Percentiles rank a stretch among this genome's conserved stretches.
These are phyloP conservation scores for Pandemis corylana DNA, from an alignment of 2,888 invertebrate genomes.

Conservation along the genomic window DNA sequence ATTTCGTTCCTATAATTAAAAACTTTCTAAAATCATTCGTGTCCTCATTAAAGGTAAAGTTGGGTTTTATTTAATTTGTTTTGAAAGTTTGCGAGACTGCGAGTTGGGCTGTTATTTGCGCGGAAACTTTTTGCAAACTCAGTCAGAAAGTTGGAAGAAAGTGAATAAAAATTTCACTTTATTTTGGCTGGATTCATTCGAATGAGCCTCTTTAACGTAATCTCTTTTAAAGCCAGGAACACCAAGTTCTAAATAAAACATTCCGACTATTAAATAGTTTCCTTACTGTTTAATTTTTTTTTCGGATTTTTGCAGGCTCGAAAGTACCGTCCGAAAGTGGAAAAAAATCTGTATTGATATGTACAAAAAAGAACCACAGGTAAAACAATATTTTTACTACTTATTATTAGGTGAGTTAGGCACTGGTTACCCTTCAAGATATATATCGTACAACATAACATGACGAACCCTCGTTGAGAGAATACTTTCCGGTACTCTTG, in stretches of 20 bases:
- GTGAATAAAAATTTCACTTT: not conserved
- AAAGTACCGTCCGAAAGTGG: too few relatives aligned
- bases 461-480: not conserved
- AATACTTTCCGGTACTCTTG: slow-evolving; percentile 29
- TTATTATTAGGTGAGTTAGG: too few relatives aligned
- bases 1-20: slow-evolving; percentile 29
- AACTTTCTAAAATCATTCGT: slow-evolving; percentile 34
- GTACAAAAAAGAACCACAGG: too few relatives aligned
- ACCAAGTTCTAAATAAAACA: too few relatives aligned
- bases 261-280: too few relatives aligned
- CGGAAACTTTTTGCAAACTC: slow-evolving; percentile 1
- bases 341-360: too few relatives aligned
- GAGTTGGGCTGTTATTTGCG: slow-evolving; percentile 2
- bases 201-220: not conserved
- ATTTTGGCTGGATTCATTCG: not conserved
- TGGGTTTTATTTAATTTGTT: slow-evolving; percentile 21
- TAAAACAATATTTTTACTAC: too few relatives aligned
- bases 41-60: slow-evolving; percentile 24
- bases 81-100: slow-evolving; percentile 1
- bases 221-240: not conserved
- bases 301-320: too few relatives aligned
- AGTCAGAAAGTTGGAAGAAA: not conserved
- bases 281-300: too few relatives aligned
- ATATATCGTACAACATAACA: not conserved
- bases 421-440: not conserved